Evolutionary conservation across 1,140 invertebrate genomes (phyloP), one percentile per base, ranked within the genome.

Genomic region (Neotoxoptera formosana): DNA sequence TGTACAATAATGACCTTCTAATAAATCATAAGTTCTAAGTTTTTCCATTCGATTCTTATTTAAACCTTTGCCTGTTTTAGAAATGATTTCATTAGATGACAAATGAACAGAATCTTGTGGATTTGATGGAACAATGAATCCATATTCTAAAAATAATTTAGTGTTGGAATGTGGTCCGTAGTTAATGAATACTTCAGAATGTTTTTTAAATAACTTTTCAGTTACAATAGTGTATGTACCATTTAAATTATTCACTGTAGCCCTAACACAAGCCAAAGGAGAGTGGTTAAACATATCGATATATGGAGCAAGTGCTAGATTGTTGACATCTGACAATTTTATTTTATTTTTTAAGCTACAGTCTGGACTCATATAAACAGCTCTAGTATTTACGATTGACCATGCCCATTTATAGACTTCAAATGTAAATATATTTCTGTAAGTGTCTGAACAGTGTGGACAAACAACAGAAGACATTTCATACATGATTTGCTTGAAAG

Each of bases 261-360:
- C 94, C 91, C 94, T 90, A 86, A 95, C 94, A 92, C 94, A 93
- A 30, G 94, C 94, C 53, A 94, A 60, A 87, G 95, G 94, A 8
- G 95, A 95, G 94, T 97, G 96, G 95, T 97, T 97, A 23, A 97
- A 95, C 94, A 97, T 95, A 95, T 97, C 97, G 1, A 97, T 95
- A 94, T 96, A 96, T 36, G 97, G 97, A n/a, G 96, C 96, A 41
- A 97, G 94, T 11, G 96, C 96, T 91, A 96, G 94, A 94, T 91
- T 94, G 88, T 96, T 95, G 60, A 95, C 94, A 94, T 95, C 94
- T 23, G 94, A 89, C 20, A 94, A 90, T 34, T 88, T 93, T 86
- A 94, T 91, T 36, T 83, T 86, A 93, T 94, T 94, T 83, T 93
- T 93, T 45, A 76, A 91, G 90, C 94, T 94, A 81, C 94, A 84